Conservation (phyloP, 2,888 invertebrate genomes). For the Macrosiphum euphorbiae region DNA sequence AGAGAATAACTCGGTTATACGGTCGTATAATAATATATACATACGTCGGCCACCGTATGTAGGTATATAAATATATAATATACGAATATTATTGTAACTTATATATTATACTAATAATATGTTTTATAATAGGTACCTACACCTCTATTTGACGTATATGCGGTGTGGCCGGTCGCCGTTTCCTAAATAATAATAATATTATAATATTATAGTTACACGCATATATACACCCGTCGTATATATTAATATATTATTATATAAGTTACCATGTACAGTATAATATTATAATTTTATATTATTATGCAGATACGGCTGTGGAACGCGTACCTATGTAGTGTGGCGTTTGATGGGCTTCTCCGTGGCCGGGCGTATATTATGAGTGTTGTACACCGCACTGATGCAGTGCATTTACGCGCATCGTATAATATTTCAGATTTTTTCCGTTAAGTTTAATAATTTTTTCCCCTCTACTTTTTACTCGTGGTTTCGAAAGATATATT, state of each 20-base stretch:
- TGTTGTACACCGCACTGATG: not conserved
- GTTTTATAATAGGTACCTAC: not conserved
- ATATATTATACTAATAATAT: not conserved
- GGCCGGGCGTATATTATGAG: not conserved
- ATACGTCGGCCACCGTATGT: not conserved
- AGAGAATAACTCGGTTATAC: not conserved
- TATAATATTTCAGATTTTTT: not conserved
- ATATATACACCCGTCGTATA: not conserved
- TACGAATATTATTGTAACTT: not conserved
- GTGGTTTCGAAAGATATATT: not conserved
- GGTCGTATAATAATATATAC: not conserved
- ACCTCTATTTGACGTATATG: not conserved
- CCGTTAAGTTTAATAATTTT: not conserved
- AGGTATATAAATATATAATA: not conserved
- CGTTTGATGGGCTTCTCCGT: not conserved
- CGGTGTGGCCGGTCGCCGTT: not conserved
- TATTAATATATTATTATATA: not conserved
- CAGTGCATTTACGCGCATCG: not conserved
- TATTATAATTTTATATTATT: constrained; percentile 3
- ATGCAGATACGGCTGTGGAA: not conserved
- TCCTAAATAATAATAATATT: not conserved
- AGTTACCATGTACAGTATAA: not conserved
- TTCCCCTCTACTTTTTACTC: not conserved
- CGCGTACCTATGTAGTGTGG: not conserved
- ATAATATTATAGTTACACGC: not conserved